Evolutionary conservation across 2,113 vertebrate genomes (phyloP).

Genomic region (Heloderma charlesbogerti): DNA sequence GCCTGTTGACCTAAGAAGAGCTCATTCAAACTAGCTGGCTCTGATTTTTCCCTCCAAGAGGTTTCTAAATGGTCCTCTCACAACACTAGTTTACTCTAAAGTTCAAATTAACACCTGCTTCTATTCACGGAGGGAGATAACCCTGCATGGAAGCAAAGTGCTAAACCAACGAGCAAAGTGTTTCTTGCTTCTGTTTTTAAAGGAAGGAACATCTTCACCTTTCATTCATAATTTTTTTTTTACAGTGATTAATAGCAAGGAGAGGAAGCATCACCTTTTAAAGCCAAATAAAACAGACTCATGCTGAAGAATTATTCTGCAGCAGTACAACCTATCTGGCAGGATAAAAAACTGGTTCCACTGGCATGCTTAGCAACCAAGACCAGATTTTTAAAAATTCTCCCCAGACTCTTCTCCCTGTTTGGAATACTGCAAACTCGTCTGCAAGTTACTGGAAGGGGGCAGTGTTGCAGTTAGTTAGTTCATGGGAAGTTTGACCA

Average conservation of each 20-base stretch:
- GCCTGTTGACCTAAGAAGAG: constrained; percentile 7
- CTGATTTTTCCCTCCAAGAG: neutral
- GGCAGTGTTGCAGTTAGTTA: too few species aligned
- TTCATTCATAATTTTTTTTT: constrained; percentile 22
- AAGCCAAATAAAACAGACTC: neutral
- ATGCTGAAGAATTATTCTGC: neutral
- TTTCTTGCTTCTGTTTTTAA: neutral
- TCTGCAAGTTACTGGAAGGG: too few species aligned
- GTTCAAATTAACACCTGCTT: constrained; percentile 31
- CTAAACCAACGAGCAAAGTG: constrained; percentile 9
- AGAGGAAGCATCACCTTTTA: neutral
- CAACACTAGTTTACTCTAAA: neutral
- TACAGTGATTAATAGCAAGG: neutral
- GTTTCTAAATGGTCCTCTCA: neutral
- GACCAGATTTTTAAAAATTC: too few species aligned
- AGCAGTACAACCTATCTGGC: neutral
- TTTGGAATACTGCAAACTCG: too few species aligned
- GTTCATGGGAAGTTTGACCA: too few species aligned
- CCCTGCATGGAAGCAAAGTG: constrained; percentile 10
- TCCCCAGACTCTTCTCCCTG: too few species aligned
- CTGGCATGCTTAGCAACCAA: too few species aligned
- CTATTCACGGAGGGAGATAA: constrained; percentile 11
- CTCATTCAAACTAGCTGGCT: neutral
- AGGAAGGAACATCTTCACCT: neutral
- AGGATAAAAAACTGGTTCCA: too few species aligned